These are phyloP conservation scores for Papilio xuthus DNA, from an alignment of 1,140 invertebrate genomes.

Conservation along the genomic window DNA sequence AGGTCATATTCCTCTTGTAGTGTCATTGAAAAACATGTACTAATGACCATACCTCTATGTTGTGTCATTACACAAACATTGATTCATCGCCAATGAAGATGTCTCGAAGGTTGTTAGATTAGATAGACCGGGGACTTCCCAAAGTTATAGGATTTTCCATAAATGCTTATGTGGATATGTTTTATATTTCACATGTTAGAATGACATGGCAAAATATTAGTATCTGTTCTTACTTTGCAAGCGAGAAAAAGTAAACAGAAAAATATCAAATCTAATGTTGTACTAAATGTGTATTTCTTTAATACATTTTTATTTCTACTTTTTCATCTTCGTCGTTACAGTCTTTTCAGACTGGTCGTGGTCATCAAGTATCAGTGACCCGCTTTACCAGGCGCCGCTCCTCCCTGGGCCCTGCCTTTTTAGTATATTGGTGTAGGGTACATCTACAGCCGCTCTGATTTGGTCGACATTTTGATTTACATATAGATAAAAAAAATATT, in stretches of 20 bases:
- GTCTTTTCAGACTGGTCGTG: too few species aligned
- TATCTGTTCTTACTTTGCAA: background rate
- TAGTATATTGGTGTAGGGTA: too few species aligned
- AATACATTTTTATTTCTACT: too few species aligned
- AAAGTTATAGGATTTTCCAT: slow-evolving; percentile 13
- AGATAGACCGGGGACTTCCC: slow-evolving; percentile 7
- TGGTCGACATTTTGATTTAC: too few species aligned
- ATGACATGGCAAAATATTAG: background rate
- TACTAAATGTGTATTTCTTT: too few species aligned
- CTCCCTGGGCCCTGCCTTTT: too few species aligned
- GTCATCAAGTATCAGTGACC: too few species aligned
- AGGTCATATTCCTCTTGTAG: background rate
- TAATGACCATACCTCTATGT: background rate
- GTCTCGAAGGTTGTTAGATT: slow-evolving; percentile 4
- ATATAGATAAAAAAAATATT: background rate
- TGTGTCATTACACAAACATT: background rate
- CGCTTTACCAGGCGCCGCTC: too few species aligned
- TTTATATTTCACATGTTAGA: background rate
- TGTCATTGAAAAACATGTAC: background rate
- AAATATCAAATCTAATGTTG: too few species aligned
- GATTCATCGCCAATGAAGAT: slow-evolving; percentile 9
- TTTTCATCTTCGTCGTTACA: too few species aligned
- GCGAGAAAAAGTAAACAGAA: background rate
- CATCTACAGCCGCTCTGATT: too few species aligned
- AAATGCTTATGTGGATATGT: background rate